A percentile compares a stretch with the other conserved stretches of the same genome.
phyloP scores from a whole-genome alignment of 2,888 invertebrate genomes.

The Electrophaes corylata region DNA sequence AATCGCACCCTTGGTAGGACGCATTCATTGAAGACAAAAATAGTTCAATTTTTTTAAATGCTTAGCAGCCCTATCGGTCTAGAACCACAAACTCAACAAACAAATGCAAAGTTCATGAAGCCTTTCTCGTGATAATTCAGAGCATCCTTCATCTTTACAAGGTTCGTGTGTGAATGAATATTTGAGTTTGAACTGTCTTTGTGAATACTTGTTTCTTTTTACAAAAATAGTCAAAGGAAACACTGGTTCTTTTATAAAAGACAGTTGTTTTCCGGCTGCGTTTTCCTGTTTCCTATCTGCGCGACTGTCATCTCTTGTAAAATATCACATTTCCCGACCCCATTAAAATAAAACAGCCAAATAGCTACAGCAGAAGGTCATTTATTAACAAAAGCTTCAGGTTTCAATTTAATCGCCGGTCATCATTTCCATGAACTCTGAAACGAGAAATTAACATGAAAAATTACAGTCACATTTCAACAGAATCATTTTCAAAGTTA shows the following conservation, averaged over 20 bases:
- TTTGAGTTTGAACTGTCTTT: slow-evolving; percentile 6
- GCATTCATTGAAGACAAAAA: neutral
- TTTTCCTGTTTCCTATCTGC: neutral
- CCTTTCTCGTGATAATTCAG: slow-evolving; percentile 45
- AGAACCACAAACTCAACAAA: slow-evolving; percentile 10
- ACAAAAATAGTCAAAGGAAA: neutral
- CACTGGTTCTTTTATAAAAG: neutral
- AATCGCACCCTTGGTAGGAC: no score
- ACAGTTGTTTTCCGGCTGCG: neutral
- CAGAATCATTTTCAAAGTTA: slow-evolving; percentile 18
- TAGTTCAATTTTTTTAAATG: neutral
- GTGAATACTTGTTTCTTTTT: neutral
- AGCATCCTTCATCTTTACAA: slow-evolving; percentile 32
- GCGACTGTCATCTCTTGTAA: neutral
- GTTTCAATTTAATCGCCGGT: slow-evolving; percentile 86
- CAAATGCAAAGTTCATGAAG: slow-evolving; percentile 42
- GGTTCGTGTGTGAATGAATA: slow-evolving; percentile 1
- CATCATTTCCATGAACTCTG: slow-evolving; percentile 93
- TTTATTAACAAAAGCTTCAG: slow-evolving; percentile 37
- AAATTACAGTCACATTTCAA: slow-evolving; percentile 19
- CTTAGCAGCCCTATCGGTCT: slow-evolving; percentile 6
- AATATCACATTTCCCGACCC: slow-evolving; percentile 3
- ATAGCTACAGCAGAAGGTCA: slow-evolving; percentile 21
- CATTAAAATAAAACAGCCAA: slow-evolving; percentile 19
- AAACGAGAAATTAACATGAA: slow-evolving; percentile 52